A percentile compares a stretch with the other conserved stretches of the same genome.
phyloP scores from a whole-genome alignment of 2,888 invertebrate species.

The Oasisia sp. region DNA sequence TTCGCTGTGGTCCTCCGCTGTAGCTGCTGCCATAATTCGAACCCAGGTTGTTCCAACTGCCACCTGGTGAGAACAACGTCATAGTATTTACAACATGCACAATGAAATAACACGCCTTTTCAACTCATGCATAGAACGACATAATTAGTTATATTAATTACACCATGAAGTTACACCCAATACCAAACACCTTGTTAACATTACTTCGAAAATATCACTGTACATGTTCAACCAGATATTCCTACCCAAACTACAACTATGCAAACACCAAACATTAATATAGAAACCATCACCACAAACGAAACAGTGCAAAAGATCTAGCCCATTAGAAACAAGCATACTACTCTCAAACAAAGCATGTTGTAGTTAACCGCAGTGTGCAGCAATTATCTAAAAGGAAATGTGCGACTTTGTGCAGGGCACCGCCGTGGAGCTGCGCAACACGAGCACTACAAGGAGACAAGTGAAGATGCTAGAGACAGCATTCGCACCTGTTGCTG shows the following conservation, averaged over 20 bases:
- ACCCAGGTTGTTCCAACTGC: slow-evolving; percentile 9
- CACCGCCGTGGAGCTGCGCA: neutral
- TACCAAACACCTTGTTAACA: no score
- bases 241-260: no score
- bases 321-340: neutral
- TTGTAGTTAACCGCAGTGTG: neutral
- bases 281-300: neutral
- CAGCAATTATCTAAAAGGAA: neutral
- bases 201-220: no score
- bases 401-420: neutral
- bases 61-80: neutral
- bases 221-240: no score
- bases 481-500: slow-evolving; percentile 4
- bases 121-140: neutral
- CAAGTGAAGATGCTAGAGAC: neutral
- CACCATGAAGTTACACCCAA: neutral
- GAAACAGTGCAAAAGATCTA: neutral
- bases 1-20: neutral
- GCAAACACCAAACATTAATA: no score
- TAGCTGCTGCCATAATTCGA: slow-evolving; percentile 10
- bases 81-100: neutral
- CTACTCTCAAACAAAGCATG: neutral
- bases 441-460: neutral
- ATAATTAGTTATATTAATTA: no score
- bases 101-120: neutral